A percentile compares a stretch with the other conserved stretches of the same genome.
Conservation (phyloP, 2,888 invertebrate species). For the Cataglyphis cursor region DNA sequence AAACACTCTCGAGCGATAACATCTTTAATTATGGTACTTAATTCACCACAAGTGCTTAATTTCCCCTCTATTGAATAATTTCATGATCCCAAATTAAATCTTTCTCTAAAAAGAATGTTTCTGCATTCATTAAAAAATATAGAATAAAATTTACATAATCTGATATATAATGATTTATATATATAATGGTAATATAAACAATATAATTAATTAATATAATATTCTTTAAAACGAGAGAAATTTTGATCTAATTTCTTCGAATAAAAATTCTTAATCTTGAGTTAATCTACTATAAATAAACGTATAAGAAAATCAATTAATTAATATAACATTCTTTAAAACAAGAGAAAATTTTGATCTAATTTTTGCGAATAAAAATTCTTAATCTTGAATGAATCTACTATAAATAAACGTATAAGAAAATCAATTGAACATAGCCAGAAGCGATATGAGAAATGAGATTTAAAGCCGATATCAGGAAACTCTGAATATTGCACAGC, state of each 20-base stretch:
- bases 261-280: not conserved
- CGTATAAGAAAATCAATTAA: not conserved
- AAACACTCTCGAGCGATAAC: conserved; percentile 22
- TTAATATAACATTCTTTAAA: not conserved
- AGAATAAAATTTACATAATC: not conserved
- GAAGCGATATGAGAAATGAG: conserved; percentile 36
- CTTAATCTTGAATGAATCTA: not conserved
- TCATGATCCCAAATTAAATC: conserved; percentile 12
- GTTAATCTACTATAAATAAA: not conserved
- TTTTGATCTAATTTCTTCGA: not conserved
- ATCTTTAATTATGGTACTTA: conserved; percentile 17
- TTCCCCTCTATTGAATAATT: not conserved
- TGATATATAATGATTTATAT: not conserved
- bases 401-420: not conserved
- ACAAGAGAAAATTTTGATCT: not conserved
- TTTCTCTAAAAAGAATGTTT: not conserved
- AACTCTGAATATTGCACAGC: conserved; percentile 43
- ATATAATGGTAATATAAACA: not conserved
- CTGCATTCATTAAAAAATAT: not conserved
- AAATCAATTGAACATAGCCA: not conserved
- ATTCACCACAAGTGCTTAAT: not conserved
- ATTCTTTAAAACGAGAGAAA: not conserved
- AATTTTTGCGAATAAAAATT: not conserved
- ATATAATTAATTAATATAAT: not conserved
- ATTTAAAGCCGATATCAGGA: conserved; percentile 37